These are phyloP conservation scores for Drosophila lacertosa DNA, from an alignment of 1,140 invertebrate species.

Conservation along the genomic window DNA sequence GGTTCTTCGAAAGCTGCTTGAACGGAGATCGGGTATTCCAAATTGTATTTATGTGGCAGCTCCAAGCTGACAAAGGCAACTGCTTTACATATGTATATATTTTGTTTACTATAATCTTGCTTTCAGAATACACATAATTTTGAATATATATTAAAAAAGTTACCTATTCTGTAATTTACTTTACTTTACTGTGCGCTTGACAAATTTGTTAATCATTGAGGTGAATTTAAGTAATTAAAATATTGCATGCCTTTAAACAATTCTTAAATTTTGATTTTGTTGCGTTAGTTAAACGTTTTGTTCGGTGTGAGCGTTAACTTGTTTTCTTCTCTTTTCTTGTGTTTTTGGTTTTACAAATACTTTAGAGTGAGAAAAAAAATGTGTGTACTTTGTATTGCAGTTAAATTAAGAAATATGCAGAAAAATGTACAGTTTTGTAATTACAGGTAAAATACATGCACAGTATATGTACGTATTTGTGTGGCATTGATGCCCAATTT, in stretches of 20 bases:
- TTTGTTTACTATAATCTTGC: conserved; percentile 36
- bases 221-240: conserved; percentile 38
- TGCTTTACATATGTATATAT: conserved; percentile 30
- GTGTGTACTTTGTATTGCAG: conserved; percentile 45
- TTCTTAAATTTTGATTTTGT: conserved; percentile 58
- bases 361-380: conserved; percentile 52
- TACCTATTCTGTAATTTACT: conserved; percentile 22
- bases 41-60: conserved; percentile 2
- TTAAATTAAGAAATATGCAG: conserved; percentile 63
- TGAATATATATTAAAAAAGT: conserved; percentile 32
- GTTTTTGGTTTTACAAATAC: conserved; percentile 79
- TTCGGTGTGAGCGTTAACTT: conserved; percentile 29
- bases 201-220: conserved; percentile 45
- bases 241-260: conserved; percentile 52
- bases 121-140: conserved; percentile 44
- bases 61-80: conserved; percentile 29
- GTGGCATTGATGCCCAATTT: conserved; percentile 24
- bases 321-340: conserved; percentile 8
- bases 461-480: conserved; percentile 42
- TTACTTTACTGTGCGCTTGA: conserved; percentile 63
- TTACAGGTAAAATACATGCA: conserved; percentile 72
- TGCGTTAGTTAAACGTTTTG: conserved; percentile 55
- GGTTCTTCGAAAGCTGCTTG: conserved; percentile 28
- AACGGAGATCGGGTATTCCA: conserved; percentile 3
- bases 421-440: conserved; percentile 75